Evolutionary conservation across 2,888 invertebrate genomes (phyloP).

Genomic region (Julus scanicus): DNA sequence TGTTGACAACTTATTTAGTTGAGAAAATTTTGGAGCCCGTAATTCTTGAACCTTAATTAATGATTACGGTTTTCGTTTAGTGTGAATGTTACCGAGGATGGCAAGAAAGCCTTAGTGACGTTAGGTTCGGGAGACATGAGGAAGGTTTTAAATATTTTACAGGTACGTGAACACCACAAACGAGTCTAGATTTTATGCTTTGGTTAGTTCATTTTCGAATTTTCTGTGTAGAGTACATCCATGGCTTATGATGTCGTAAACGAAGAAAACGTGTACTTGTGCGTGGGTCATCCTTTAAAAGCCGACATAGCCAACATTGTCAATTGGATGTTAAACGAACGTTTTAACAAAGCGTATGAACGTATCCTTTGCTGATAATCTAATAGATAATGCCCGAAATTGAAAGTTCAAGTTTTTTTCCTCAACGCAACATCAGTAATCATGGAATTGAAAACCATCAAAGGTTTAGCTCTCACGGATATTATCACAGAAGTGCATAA

Average conservation of each 20-base stretch:
- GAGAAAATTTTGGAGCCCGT: not conserved
- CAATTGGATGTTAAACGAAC: constrained; percentile 84
- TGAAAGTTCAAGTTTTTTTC: not conserved
- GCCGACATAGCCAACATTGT: constrained; percentile 88
- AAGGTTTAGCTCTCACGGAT: constrained; percentile 93
- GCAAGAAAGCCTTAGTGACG: constrained; percentile 86
- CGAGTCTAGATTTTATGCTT: not conserved
- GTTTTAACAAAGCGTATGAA: constrained; percentile 78
- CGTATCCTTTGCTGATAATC: constrained; percentile 74
- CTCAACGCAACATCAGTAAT: constrained; percentile 69
- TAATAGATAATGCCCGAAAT: not conserved
- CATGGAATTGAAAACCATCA: constrained; percentile 78
- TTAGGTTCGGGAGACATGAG: constrained; percentile 98
- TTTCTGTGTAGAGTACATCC: constrained; percentile 77
- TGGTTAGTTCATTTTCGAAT: not conserved
- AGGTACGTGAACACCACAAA: constrained; percentile 66
- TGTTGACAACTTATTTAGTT: constrained; percentile 61
- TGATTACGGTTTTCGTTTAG: constrained; percentile 67
- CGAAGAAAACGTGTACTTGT: constrained; percentile 92
- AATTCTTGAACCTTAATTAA: not conserved
- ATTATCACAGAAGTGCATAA: constrained; percentile 91
- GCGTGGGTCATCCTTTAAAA: constrained; percentile 95
- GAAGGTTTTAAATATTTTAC: constrained; percentile 93
- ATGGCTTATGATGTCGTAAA: constrained; percentile 90
- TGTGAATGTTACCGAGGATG: constrained; percentile 86